These are phyloP conservation scores for Erebia epiphron DNA, from an alignment of 2,888 invertebrate genomes.

Conservation along the genomic window DNA sequence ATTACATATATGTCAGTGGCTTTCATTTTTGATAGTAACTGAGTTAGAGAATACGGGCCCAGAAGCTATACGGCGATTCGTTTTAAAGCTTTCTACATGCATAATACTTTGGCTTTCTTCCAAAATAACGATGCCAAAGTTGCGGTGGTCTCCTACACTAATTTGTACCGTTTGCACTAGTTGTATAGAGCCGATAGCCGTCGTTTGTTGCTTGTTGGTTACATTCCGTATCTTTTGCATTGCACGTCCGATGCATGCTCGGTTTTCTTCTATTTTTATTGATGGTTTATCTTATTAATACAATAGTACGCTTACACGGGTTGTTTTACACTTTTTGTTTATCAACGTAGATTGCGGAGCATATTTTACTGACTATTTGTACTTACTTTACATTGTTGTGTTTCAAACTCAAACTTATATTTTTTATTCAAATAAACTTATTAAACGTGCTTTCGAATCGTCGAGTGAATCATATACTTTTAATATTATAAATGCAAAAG, in stretches of 20 bases:
- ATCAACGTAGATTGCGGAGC: background rate
- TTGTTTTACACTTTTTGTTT: conserved; percentile 20
- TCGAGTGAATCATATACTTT: no score
- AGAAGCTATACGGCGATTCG: no score
- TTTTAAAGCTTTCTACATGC: no score
- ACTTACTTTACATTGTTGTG: background rate
- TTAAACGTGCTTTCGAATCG: no score
- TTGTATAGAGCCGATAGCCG: conserved; percentile 24
- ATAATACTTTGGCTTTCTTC: background rate
- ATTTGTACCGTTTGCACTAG: conserved; percentile 34
- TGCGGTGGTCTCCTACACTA: conserved; percentile 18
- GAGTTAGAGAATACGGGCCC: no score
- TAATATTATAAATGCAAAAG: no score
- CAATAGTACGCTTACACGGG: conserved; percentile 49
- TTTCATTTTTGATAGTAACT: no score
- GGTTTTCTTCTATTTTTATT: conserved; percentile 49
- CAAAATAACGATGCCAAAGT: background rate
- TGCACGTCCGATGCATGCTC: conserved; percentile 48
- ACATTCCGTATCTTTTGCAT: conserved; percentile 33
- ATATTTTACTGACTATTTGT: conserved; percentile 5
- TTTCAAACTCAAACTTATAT: no score
- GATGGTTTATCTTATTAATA: conserved; percentile 62
- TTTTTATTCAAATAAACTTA: no score
- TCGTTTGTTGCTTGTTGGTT: conserved; percentile 29
- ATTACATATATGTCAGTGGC: no score